Conservation (phyloP, 2,113 vertebrate genomes). For the Pteropus alecto region DNA sequence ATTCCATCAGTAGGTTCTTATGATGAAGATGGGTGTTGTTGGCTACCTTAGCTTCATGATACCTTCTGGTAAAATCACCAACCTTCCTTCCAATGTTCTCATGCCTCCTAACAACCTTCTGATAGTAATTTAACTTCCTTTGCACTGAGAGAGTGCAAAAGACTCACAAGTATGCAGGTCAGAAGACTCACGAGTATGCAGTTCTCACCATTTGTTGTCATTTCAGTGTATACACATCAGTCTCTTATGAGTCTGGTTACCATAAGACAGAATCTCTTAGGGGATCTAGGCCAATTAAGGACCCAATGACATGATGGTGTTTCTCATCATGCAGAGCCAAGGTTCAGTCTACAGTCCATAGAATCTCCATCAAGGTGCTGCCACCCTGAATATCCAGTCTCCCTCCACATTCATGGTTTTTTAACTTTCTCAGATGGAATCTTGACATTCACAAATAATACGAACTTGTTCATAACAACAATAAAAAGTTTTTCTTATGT, state of each 20-base stretch:
- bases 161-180: not conserved
- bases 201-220: not conserved
- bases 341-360: not conserved
- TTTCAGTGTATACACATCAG: not conserved
- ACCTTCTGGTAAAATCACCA: not conserved
- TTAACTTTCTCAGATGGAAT: not conserved
- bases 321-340: not conserved
- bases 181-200: not conserved
- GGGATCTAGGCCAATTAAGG: not conserved
- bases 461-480: not conserved
- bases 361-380: not conserved
- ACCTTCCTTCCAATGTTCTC: not conserved
- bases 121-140: not conserved
- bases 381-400: not conserved
- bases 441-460: not conserved
- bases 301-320: not conserved
- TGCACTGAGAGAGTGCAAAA: not conserved
- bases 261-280: not conserved
- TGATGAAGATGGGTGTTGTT: not conserved
- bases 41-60: not conserved
- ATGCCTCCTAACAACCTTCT: not conserved
- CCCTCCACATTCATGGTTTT: not conserved
- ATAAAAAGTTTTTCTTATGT: not conserved
- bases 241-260: not conserved
- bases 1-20: not conserved